These are phyloP conservation scores for Drosophila atroscutellata DNA, from an alignment of 2,888 invertebrate species.

Conservation along the genomic window DNA sequence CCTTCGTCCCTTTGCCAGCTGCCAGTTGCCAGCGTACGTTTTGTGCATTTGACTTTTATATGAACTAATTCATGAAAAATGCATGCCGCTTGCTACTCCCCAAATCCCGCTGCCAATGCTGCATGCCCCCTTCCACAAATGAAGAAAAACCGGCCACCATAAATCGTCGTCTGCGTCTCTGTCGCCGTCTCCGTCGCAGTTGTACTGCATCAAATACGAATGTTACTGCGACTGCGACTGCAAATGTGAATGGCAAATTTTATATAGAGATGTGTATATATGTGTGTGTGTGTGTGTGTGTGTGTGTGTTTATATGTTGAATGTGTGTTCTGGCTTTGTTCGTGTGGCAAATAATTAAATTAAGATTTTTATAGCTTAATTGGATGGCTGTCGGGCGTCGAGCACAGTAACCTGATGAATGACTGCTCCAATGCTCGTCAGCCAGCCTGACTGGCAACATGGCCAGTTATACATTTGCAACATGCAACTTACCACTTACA, in stretches of 20 bases:
- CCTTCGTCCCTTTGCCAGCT: background rate
- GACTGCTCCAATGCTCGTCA: slow-evolving; percentile 28
- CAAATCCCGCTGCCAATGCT: slow-evolving; percentile 17
- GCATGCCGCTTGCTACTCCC: slow-evolving; percentile 52
- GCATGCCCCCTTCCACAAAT: slow-evolving; percentile 47
- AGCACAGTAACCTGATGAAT: slow-evolving; percentile 61
- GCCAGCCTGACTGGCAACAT: slow-evolving; percentile 25
- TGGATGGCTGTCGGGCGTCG: slow-evolving; percentile 69
- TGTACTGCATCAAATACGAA: slow-evolving; percentile 52
- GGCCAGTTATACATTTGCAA: slow-evolving; percentile 49
- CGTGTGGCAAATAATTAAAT: slow-evolving; percentile 78
- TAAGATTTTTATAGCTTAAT: slow-evolving; percentile 78
- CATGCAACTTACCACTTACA: slow-evolving; percentile 25
- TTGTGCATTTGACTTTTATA: slow-evolving; percentile 79
- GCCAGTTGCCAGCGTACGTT: slow-evolving; percentile 39
- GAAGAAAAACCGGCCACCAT: slow-evolving; percentile 77
- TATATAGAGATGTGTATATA: slow-evolving; percentile 19
- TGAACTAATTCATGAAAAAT: slow-evolving; percentile 80
- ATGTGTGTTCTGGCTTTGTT: slow-evolving; percentile 56
- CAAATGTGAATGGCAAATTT: slow-evolving; percentile 50
- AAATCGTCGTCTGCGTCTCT: slow-evolving; percentile 63
- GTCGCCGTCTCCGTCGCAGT: slow-evolving; percentile 40
- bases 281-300: slow-evolving; percentile 13
- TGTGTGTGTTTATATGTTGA: slow-evolving; percentile 18
- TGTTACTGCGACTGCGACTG: slow-evolving; percentile 31